Evolutionary conservation across 2,888 invertebrate genomes (phyloP).

Genomic region (Thera britannica): DNA sequence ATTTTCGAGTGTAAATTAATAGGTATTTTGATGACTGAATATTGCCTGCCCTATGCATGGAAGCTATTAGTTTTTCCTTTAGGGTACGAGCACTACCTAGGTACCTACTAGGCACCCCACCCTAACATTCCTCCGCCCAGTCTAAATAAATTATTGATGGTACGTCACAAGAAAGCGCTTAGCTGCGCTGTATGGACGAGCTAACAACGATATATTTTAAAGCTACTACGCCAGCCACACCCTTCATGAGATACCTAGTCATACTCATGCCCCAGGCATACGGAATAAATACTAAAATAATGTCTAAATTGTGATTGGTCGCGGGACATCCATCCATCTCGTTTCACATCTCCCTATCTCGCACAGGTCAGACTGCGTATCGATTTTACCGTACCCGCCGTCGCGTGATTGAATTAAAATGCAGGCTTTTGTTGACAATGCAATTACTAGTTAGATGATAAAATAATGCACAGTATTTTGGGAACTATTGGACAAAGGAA

Average conservation of each 20-base stretch:
- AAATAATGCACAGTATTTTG: no score
- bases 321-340: conserved; percentile 10
- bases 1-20: no score
- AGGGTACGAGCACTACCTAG: no score
- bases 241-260: not conserved
- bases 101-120: no score
- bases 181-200: no score
- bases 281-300: not conserved
- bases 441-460: conserved; percentile 8
- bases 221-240: not conserved
- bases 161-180: no score
- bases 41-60: no score
- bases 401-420: conserved; percentile 27
- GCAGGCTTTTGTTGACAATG: conserved; percentile 25
- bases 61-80: no score
- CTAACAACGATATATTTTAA: no score
- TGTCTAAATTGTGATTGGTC: conserved; percentile 16
- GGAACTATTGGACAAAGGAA: not conserved
- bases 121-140: no score
- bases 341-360: conserved; percentile 30
- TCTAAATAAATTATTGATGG: no score
- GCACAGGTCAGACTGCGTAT: conserved; percentile 32
- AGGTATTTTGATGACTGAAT: no score
- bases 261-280: conserved; percentile 1
- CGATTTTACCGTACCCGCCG: conserved; percentile 24